These are phyloP conservation scores for Taenioides sp. DNA, from an alignment of 2,797 vertebrate genomes.

Conservation along the genomic window DNA sequence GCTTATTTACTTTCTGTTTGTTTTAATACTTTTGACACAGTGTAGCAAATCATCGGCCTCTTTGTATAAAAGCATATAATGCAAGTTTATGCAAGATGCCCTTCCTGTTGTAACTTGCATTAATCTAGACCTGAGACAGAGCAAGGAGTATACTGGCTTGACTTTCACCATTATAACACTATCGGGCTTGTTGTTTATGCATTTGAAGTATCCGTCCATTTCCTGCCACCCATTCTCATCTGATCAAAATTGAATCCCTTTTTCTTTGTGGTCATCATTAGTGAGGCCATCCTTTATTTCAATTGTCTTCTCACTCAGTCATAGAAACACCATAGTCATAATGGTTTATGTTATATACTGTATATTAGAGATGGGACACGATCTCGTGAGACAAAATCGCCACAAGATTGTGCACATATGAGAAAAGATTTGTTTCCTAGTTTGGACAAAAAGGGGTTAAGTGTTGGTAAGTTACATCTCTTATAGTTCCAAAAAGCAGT, in stretches of 20 bases:
- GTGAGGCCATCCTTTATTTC: not conserved
- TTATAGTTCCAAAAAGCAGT: too few species aligned
- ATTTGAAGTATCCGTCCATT: not conserved
- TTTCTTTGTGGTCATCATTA: not conserved
- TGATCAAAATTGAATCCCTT: not conserved
- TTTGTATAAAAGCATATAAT: not conserved
- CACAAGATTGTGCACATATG: too few species aligned
- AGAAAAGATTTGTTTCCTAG: too few species aligned
- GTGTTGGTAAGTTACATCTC: too few species aligned
- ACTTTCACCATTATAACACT: not conserved
- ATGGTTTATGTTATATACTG: too few species aligned
- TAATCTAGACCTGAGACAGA: not conserved
- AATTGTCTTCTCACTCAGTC: not conserved
- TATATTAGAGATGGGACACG: too few species aligned
- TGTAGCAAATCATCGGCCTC: not conserved
- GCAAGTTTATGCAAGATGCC: not conserved
- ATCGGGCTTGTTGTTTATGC: not conserved
- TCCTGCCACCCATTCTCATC: not conserved
- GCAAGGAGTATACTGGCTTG: not conserved
- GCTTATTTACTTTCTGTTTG: not conserved
- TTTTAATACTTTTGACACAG: not conserved
- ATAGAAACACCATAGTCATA: too few species aligned
- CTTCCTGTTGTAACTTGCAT: not conserved
- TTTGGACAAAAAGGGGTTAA: too few species aligned
- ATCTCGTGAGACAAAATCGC: too few species aligned